These are phyloP conservation scores for Cantharis nigra DNA, from an alignment of 2,888 invertebrate genomes.

Conservation along the genomic window DNA sequence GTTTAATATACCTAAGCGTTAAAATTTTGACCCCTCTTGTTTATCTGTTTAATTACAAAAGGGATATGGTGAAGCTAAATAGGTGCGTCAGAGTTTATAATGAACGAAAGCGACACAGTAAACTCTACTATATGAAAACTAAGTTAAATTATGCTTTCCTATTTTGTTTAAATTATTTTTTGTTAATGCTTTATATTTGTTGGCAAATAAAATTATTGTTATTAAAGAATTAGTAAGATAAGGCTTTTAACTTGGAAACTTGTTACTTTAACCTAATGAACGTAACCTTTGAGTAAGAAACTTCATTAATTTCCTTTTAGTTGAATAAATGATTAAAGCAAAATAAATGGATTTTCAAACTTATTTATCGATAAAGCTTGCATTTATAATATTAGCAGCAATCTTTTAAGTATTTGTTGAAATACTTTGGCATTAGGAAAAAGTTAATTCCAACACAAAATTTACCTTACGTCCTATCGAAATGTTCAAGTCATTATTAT, in stretches of 20 bases:
- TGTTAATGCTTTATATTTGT: not conserved
- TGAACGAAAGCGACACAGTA: constrained; percentile 18
- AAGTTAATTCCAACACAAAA: not conserved
- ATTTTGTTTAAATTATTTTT: constrained; percentile 8
- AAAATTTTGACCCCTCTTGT: constrained; percentile 30
- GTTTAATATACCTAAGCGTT: not conserved
- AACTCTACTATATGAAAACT: constrained; percentile 19
- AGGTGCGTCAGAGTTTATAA: constrained; percentile 22
- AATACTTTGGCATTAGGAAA: not conserved
- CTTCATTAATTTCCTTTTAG: constrained; percentile 23
- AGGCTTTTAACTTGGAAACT: constrained; percentile 11
- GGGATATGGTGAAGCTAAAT: constrained; percentile 22
- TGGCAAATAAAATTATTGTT: not conserved
- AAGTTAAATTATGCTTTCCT: constrained; percentile 13
- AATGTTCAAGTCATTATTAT: not conserved
- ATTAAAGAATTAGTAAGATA: not conserved
- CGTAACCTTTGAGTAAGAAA: constrained; percentile 12
- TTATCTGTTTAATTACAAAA: constrained; percentile 36
- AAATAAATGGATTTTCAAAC: constrained; percentile 25
- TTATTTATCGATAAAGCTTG: constrained; percentile 20
- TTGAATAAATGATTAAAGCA: constrained; percentile 22
- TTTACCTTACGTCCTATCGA: not conserved
- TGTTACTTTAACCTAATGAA: constrained; percentile 13
- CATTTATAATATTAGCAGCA: constrained; percentile 11
- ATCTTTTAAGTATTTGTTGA: not conserved